Base-by-base conservation (phyloP, 2,888 invertebrate genomes). In the Netelia virgata region DNA sequence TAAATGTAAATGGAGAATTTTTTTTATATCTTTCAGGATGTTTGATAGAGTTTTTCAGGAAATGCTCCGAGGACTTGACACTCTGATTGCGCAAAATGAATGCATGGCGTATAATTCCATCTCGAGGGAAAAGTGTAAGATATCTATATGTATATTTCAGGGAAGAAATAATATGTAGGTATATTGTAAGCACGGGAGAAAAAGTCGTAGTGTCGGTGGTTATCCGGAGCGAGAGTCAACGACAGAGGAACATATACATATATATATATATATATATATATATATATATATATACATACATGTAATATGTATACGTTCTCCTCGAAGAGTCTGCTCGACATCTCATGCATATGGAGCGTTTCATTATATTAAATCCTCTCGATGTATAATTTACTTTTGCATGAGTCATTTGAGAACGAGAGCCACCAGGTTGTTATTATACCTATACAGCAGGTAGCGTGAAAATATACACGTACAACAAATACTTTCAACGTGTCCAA, bases 321-420 rank as follows among this genome's bases (percentile, higher is more conserved):
- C 74, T 64, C 76, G 80, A 76, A 69, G 74, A 82, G 82, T 69
- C 79, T 82, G 82, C 82, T 89, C 90, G 91, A 90, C 89, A 90
- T 91, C 95, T 95, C 95, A 95, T 95, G 95, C 95, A 95, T 95
- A 95, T 95, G 95, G 95, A 95, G 95, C 94, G 94, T 95, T 95
- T 95, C 95, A 95, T 95, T 95, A 95, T 95, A 95, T 95, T 95
- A 95, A 95, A 95, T 95, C 95, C 95, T 95, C 95, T 95, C 95
- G 95, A 95, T 95, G 95, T 95, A 95, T 95, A 95, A 95, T 95
- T 95, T 95, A 95, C 95, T 95, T 95, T 95, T 95, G 95, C 95
- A 95, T 95, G 95, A 95, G 95, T 95, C 95, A 95, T 95, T 95
- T 95, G 94, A 94, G 91, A 90, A 91, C 90, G 89, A 88, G 90